Base-by-base conservation (phyloP, 2,113 vertebrate species). In the Potamarius usumacintae region DNA sequence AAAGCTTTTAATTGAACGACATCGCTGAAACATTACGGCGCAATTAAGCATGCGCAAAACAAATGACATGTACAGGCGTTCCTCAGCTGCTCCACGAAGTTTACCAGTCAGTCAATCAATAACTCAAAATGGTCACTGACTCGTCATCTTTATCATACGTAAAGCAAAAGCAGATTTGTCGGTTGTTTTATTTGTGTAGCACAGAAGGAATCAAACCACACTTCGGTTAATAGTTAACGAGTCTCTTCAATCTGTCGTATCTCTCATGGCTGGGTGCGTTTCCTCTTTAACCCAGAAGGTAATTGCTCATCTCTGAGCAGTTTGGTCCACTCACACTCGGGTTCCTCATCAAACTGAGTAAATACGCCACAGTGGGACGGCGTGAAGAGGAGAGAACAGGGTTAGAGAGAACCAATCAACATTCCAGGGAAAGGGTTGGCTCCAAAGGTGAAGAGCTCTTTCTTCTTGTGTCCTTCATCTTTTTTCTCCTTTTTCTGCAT, bases 301-400 rank as follows among this genome's bases (percentile, higher is more conserved):
- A 71, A 77, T 82, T 72, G 81, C 60, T 85, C 76, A 20, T 76
- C 57, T 88, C 48, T 84, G 57, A 58, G 87, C 48, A 82, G 20
- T 65, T 82, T 76, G 85, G 63, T 69, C 74, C 85, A 60, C 87
- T 83, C 88, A 84, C 80, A 83, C 83, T 74, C 25, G 65, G 22
- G 62, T 67, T 91, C 86, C 71, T 87, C 83, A 92, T 90, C 81
- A 89, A 78, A 14, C 81, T 88, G 83, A 86, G 87, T 86, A 91
- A 92, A 92, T 89, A 89, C 79, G 82, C 48, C n/a, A n/a, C n/a
- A 79, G 60, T 85, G 87, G 83, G 89, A 67, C 58, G 65, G 83
- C 53, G 83, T 62, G 71, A 55, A 79, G 55, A 67, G 63, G 86
- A 83, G 69, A 84, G 53, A 52, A 67, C 62, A 80, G 50, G 84